phyloP scores from a whole-genome alignment of 2,113 vertebrate genomes.

The Sphaerodactylus townsendi region DNA sequence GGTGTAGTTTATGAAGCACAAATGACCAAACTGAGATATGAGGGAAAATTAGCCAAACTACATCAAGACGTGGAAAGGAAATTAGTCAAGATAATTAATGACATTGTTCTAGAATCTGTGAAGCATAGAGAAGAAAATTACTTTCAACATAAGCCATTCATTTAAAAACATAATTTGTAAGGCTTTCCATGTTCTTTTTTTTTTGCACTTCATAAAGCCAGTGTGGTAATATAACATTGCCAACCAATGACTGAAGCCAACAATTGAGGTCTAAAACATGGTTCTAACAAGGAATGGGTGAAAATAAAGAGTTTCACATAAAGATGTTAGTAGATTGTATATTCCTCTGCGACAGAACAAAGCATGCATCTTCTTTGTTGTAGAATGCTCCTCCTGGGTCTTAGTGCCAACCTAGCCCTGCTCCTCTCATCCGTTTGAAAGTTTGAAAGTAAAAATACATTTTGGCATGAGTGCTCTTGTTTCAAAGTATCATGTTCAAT shows the following conservation, averaged over 20 bases:
- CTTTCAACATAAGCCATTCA: constrained; percentile 13
- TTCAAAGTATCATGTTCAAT: no score
- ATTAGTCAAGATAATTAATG: constrained; percentile 36
- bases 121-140: not conserved
- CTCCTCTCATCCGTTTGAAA: no score
- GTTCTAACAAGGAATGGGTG: not conserved
- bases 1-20: constrained; percentile 29
- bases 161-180: not conserved
- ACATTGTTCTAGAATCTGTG: constrained; percentile 29
- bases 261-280: not conserved
- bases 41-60: constrained; percentile 42
- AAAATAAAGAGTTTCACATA: no score
- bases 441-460: no score
- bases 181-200: not conserved
- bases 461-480: no score
- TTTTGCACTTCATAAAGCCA: accelerated
- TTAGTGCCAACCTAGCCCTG: no score
- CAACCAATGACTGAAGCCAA: not conserved
- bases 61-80: constrained; percentile 34
- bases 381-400: no score
- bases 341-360: no score
- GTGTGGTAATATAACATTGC: not conserved
- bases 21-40: constrained; percentile 38
- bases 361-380: no score
- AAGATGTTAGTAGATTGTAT: no score